These are phyloP conservation scores for Augochlora pura DNA, from an alignment of 1,140 invertebrate species.

Conservation along the genomic window DNA sequence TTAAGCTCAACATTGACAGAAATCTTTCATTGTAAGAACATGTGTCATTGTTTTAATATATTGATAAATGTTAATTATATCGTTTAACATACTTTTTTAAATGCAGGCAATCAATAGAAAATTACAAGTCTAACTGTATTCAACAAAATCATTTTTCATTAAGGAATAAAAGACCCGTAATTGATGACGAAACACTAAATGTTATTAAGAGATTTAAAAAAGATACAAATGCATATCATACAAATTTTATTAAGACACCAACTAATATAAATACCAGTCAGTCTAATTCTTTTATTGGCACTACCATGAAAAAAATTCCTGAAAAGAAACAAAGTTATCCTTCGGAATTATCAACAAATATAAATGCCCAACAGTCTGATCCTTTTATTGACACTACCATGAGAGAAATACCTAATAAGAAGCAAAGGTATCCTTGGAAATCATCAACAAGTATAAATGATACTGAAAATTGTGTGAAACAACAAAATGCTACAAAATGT, in stretches of 20 bases:
- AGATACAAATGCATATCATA: slow-evolving; percentile 17
- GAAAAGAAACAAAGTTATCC: too few species aligned
- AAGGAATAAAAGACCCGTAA: slow-evolving; percentile 25
- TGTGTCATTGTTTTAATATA: neutral
- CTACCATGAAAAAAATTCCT: too few species aligned
- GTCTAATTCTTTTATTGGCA: neutral
- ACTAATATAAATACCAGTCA: neutral
- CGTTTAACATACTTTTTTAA: neutral
- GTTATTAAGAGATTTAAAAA: slow-evolving; percentile 55
- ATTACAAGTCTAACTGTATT: slow-evolving; percentile 1
- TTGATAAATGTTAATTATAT: neutral
- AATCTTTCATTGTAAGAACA: slow-evolving; percentile 29
- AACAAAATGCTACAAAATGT: too few species aligned
- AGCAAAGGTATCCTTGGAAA: too few species aligned
- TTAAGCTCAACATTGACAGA: slow-evolving; percentile 39
- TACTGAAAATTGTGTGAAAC: too few species aligned
- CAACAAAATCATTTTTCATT: neutral
- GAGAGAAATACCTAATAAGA: too few species aligned
- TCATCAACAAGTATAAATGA: too few species aligned
- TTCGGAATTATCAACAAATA: too few species aligned
- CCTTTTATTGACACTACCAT: neutral
- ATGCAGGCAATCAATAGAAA: slow-evolving; percentile 35
- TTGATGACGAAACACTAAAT: slow-evolving; percentile 42
- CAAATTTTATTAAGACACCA: neutral
- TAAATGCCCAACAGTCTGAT: neutral